Evolutionary conservation across 2,113 vertebrate genomes (phyloP).

Genomic region (Trematomus loennbergii): DNA sequence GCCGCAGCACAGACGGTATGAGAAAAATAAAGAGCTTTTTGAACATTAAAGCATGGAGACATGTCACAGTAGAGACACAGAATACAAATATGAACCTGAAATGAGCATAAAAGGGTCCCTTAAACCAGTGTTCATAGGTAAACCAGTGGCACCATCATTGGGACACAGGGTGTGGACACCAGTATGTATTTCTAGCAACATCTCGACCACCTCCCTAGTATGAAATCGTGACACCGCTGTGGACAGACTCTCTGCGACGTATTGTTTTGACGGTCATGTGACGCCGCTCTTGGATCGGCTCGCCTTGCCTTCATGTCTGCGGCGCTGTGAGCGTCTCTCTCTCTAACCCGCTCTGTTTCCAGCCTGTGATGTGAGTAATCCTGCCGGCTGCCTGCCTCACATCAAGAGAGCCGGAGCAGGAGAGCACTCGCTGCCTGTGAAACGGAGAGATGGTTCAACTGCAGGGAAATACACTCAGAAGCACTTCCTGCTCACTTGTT

Average conservation of each 20-base stretch:
- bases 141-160: too few species aligned
- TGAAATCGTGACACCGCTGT: background rate
- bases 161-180: background rate
- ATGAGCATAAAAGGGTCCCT: too few species aligned
- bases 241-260: background rate
- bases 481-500: constrained; percentile 21
- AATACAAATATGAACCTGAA: too few species aligned
- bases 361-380: constrained; percentile 58
- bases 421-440: constrained; percentile 38
- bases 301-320: constrained; percentile 8
- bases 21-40: too few species aligned
- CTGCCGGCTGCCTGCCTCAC: constrained; percentile 18
- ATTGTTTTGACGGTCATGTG: constrained; percentile 18
- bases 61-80: too few species aligned
- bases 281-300: constrained; percentile 25
- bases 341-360: constrained; percentile 29
- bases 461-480: constrained; percentile 23
- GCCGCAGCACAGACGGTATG: too few species aligned
- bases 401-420: constrained; percentile 21
- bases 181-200: background rate
- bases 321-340: constrained; percentile 18
- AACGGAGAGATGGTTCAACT: constrained; percentile 37
- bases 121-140: background rate
- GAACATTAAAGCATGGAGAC: too few species aligned
- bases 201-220: background rate